phyloP scores from a whole-genome alignment of 30 jellyfish, hydroid and myxozoan genomes.

The Aurelia aurita region DNA sequence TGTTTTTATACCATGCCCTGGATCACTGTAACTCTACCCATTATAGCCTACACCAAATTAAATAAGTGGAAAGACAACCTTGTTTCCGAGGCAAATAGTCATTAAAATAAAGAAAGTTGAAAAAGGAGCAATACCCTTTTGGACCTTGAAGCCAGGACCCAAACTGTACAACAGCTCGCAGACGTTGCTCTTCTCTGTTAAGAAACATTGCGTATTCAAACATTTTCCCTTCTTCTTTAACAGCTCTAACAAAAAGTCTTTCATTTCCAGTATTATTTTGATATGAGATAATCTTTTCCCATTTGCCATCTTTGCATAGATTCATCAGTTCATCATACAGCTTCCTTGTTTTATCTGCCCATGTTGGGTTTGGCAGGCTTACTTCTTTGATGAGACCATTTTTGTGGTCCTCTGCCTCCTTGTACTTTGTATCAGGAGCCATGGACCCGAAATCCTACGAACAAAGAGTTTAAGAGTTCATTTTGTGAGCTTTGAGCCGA shows the following conservation, averaged over 20 bases:
- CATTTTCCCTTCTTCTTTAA: conserved; percentile 56
- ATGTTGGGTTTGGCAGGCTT: conserved; percentile 63
- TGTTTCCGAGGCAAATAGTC: too few species aligned
- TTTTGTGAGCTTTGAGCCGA: too few species aligned
- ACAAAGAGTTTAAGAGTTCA: too few species aligned
- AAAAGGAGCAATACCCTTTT: conserved; percentile 40
- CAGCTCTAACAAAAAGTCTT: conserved; percentile 52
- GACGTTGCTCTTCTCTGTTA: conserved; percentile 57
- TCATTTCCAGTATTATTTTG: conserved; percentile 7
- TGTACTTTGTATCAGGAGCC: too few species aligned
- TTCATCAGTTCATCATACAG: conserved; percentile 56
- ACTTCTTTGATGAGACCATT: conserved; percentile 24
- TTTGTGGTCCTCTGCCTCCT: too few species aligned
- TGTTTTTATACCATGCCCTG: too few species aligned
- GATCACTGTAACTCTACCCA: too few species aligned
- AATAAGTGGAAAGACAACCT: too few species aligned
- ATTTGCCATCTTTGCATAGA: conserved; percentile 59
- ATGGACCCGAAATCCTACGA: too few species aligned
- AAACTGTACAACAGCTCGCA: conserved; percentile 68
- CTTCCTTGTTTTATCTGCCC: conserved; percentile 55
- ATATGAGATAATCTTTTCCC: conserved; percentile 57
- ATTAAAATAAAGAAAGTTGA: not conserved
- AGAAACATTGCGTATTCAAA: conserved; percentile 73
- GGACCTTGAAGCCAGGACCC: conserved; percentile 86
- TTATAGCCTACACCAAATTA: too few species aligned